A percentile compares a stretch with the other conserved stretches of the same genome.
phyloP scores from a whole-genome alignment of 2,113 vertebrate species.

The rat (Rattus norvegicus) region GRCr8 NC_086021.1:32438001-32438500 shows the following conservation, averaged over 20 bases:
- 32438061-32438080: not conserved
- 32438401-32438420: not conserved
- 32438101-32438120: not conserved
- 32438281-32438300: not conserved
- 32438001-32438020: not conserved
- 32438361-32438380: not conserved
- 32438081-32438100: not conserved
- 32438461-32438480: not conserved
- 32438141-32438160: not conserved
- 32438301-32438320: too few species aligned
- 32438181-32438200: not conserved
- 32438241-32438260: not conserved
- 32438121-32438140: not conserved
- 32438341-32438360: not conserved
- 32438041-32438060: not conserved
- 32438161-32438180: not conserved
- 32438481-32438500: conserved; percentile 88
- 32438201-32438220: not conserved
- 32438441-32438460: not conserved
- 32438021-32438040: not conserved
- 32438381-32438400: not conserved
- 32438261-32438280: not conserved
- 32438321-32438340: too few species aligned
- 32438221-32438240: not conserved
- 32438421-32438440: accelerated